A percentile compares a stretch with the other conserved stretches of the same genome.
Conservation (phyloP, 37 sponge, comb jelly and placozoan genomes). For the Haliclona indistincta region DNA sequence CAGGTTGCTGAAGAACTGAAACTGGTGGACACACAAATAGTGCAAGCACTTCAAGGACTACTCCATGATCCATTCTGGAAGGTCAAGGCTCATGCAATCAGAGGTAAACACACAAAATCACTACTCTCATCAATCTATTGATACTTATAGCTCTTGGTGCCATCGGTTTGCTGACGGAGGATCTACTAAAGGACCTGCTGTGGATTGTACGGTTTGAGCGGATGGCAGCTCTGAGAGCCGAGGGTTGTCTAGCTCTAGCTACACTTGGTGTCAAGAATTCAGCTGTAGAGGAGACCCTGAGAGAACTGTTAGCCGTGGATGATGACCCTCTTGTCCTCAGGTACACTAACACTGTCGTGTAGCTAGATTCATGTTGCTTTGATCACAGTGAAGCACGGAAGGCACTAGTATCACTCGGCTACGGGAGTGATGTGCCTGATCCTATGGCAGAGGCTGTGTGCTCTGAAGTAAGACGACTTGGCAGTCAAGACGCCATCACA, state of each 20-base stretch:
- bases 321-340: conserved; percentile 59
- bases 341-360: conserved; percentile 14
- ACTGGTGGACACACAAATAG: conserved; percentile 28
- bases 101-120: conserved; percentile 33
- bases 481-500: conserved; percentile 53
- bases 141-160: conserved; percentile 59
- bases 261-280: conserved; percentile 41
- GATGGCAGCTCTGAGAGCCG: conserved; percentile 56
- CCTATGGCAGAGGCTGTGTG: conserved; percentile 38
- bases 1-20: conserved; percentile 63
- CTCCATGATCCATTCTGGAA: conserved; percentile 61
- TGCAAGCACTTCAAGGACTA: conserved; percentile 41
- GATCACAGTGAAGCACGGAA: conserved; percentile 33
- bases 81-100: conserved; percentile 73
- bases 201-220: conserved; percentile 84
- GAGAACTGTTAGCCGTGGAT: conserved; percentile 56
- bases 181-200: conserved; percentile 55
- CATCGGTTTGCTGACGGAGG: conserved; percentile 33
- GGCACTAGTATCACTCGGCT: conserved; percentile 56
- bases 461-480: conserved; percentile 51
- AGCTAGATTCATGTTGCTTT: not conserved
- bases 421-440: conserved; percentile 22
- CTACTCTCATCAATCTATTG: not conserved
- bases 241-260: conserved; percentile 68
- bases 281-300: conserved; percentile 33